Conservation (phyloP, 2,113 vertebrate genomes). For the Chlorocebus sabaeus region DNA sequence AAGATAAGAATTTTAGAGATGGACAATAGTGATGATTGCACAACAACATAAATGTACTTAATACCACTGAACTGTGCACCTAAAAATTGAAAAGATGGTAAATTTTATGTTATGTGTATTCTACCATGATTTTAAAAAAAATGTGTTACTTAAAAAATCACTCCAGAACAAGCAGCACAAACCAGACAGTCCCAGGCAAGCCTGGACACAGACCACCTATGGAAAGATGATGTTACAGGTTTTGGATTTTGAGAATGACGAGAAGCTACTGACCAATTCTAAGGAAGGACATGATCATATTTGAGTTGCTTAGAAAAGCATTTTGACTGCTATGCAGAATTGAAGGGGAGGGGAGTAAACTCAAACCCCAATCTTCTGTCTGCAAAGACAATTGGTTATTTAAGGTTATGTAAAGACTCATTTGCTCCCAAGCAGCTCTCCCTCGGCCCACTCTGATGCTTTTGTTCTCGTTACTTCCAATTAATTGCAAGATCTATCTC, state of each 20-base stretch:
- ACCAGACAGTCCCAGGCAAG: background rate
- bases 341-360: background rate
- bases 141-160: background rate
- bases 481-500: background rate
- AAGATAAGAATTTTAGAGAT: background rate
- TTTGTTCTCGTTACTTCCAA: background rate
- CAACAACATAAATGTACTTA: too few relatives aligned
- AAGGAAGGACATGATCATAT: background rate
- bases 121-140: background rate
- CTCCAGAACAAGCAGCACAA: background rate
- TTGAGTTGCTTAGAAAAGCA: background rate
- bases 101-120: background rate
- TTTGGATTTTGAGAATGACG: background rate
- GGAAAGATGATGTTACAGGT: background rate
- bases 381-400: background rate
- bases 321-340: background rate
- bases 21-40: too few relatives aligned
- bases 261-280: background rate
- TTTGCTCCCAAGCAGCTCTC: background rate
- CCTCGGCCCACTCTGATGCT: background rate
- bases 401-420: background rate
- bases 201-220: background rate
- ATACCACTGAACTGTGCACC: background rate
- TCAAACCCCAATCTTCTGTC: background rate
- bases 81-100: background rate